Percentiles rank a stretch among this genome's conserved stretches.
Evolutionary conservation across 2,888 invertebrate species (phyloP).

Genomic region (Bibio marci): DNA sequence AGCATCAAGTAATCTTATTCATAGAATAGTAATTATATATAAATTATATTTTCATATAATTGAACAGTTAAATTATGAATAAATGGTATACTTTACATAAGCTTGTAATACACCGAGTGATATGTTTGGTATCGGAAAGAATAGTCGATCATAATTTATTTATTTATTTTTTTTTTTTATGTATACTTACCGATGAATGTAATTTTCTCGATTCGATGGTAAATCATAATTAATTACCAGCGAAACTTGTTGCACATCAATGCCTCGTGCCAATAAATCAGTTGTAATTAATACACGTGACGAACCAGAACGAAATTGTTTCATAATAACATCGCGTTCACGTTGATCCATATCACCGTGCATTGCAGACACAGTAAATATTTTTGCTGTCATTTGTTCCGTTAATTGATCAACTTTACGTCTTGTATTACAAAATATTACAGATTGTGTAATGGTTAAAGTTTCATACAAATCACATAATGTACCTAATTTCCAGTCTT

Average conservation of each 20-base stretch:
- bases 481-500: constrained; percentile 79
- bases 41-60: too few relatives aligned
- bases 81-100: too few relatives aligned
- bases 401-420: constrained; percentile 94
- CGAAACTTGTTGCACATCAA: constrained; percentile 95
- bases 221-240: constrained; percentile 97
- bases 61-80: too few relatives aligned
- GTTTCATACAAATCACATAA: constrained; percentile 92
- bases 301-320: constrained; percentile 90
- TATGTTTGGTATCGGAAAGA: too few relatives aligned
- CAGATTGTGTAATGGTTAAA: constrained; percentile 90
- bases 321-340: constrained; percentile 90
- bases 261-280: constrained; percentile 86
- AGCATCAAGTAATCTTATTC: too few relatives aligned
- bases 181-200: constrained; percentile 74
- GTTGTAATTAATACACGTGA: constrained; percentile 92
- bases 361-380: constrained; percentile 94
- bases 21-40: too few relatives aligned
- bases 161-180: too few relatives aligned
- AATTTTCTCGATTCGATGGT: constrained; percentile 93
- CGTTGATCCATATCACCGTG: constrained; percentile 97
- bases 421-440: constrained; percentile 94
- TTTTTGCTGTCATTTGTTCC: constrained; percentile 73
- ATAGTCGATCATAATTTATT: background rate
- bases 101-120: too few relatives aligned